phyloP scores from a whole-genome alignment of 2,113 vertebrate genomes.

The Myrmophylax atrothorax region DNA sequence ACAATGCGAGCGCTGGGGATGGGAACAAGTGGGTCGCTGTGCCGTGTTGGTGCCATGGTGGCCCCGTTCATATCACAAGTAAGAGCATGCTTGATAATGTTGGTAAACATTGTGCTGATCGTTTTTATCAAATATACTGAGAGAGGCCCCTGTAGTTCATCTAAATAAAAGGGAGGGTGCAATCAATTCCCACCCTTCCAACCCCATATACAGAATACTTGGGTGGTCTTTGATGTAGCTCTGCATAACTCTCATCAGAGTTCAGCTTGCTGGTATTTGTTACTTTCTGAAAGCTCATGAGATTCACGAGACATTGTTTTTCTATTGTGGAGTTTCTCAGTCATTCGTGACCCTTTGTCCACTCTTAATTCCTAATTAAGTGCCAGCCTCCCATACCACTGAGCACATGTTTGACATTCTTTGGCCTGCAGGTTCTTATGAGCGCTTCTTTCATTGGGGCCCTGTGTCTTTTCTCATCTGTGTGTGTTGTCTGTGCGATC shows the following conservation, averaged over 20 bases:
- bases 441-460: conserved; percentile 82
- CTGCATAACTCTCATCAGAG: background rate
- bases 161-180: background rate
- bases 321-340: background rate
- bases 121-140: background rate
- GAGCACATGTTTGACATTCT: background rate
- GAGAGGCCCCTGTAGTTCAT: background rate
- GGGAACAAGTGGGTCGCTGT: conserved; percentile 91
- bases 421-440: conserved; percentile 85
- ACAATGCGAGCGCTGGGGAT: conserved; percentile 87
- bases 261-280: background rate
- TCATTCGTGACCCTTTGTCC: background rate
- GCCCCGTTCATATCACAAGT: conserved; percentile 91
- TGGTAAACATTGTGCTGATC: background rate
- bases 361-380: background rate
- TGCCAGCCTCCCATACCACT: rapidly evolving
- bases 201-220: background rate
- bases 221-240: background rate
- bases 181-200: background rate
- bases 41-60: conserved; percentile 92
- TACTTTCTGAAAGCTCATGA: background rate
- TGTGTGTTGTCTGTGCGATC: conserved; percentile 81
- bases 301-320: background rate
- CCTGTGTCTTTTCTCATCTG: conserved; percentile 81
- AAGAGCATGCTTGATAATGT: background rate